Conservation (phyloP, 1,140 invertebrate species). For the Polypedilum pembai region DNA sequence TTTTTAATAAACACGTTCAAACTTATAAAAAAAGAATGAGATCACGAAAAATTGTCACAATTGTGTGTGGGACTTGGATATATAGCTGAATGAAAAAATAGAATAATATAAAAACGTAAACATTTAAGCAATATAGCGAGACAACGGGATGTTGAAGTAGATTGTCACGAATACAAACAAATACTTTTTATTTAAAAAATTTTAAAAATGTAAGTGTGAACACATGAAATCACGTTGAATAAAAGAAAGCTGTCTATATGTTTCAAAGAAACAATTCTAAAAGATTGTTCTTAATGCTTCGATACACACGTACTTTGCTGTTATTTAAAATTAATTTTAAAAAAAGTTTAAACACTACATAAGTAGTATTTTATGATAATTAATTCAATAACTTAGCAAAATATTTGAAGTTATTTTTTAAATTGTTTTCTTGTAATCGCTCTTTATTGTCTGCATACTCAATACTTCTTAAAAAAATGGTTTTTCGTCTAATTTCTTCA, state of each 20-base stretch:
- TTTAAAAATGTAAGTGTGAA: not conserved
- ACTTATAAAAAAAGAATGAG: constrained; percentile 17
- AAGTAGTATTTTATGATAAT: too few relatives aligned
- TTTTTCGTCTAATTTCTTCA: too few relatives aligned
- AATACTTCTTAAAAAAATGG: too few relatives aligned
- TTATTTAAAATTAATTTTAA: too few relatives aligned
- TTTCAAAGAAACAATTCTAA: not conserved
- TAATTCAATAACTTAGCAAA: too few relatives aligned
- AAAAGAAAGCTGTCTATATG: not conserved
- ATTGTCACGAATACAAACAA: too few relatives aligned
- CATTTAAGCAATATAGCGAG: not conserved
- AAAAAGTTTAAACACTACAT: too few relatives aligned
- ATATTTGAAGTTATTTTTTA: too few relatives aligned
- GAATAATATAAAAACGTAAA: not conserved
- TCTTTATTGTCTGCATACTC: too few relatives aligned
- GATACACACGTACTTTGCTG: too few relatives aligned
- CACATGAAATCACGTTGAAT: constrained; percentile 2
- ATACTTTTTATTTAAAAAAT: not conserved
- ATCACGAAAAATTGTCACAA: constrained; percentile 24
- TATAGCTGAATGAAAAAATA: constrained; percentile 14
- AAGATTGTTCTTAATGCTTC: too few relatives aligned
- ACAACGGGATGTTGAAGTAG: not conserved
- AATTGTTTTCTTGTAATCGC: too few relatives aligned
- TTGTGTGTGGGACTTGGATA: constrained; percentile 27
- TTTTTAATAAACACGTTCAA: not conserved